Evolutionary conservation across 2,797 vertebrate species (phyloP), one percentile per base, ranked within the genome.

Genomic region (Poeciliopsis turneri): DNA sequence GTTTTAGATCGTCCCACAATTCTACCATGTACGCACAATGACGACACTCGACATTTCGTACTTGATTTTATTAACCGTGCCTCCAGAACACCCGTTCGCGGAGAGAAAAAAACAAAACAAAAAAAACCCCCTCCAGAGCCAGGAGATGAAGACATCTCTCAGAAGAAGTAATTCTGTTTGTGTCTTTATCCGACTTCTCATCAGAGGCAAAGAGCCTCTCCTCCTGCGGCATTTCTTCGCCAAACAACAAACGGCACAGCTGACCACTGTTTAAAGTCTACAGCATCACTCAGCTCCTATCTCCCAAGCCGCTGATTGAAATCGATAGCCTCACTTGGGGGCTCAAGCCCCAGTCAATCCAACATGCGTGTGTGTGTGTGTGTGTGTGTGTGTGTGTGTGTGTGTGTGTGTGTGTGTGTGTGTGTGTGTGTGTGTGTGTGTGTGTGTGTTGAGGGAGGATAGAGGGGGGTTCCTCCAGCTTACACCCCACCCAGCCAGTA

Each of bases 281-380:
- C 84, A 87, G 83, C 89, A 94, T 90, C 92, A 89, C 89, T 93
- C 90, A 89, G 87, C 86, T 91, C 88, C 91, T 89, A 88, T 92
- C 92, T 92, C 89, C 84, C 80, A 77, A 85, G 89, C 88, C 78
- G n/a, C 87, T 93, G 92, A 93, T 93, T 91, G 90, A 93, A 95
- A 95, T 95, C 92, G 72, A 94, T 95, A 92, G 91, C 88, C 88
- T 92, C 90, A 91, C 87, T 92, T 78, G 87, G 92, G 92, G 92
- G 92, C 90, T 87, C 71, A 59, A 90, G 86, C 90, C 87, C 86
- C 81, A 92, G 91, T 92, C 93, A 92, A 90, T 94, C 89, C 93
- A 79, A 61, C 72, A 28, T 13, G 23, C 9, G 25, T 69, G 12
- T 69, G 23, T 43, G 61, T 39, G 61, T 39, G 59, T 64, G 33